Base-by-base conservation (phyloP, 2,113 vertebrate genomes). In the Trachemys scripta region DNA sequence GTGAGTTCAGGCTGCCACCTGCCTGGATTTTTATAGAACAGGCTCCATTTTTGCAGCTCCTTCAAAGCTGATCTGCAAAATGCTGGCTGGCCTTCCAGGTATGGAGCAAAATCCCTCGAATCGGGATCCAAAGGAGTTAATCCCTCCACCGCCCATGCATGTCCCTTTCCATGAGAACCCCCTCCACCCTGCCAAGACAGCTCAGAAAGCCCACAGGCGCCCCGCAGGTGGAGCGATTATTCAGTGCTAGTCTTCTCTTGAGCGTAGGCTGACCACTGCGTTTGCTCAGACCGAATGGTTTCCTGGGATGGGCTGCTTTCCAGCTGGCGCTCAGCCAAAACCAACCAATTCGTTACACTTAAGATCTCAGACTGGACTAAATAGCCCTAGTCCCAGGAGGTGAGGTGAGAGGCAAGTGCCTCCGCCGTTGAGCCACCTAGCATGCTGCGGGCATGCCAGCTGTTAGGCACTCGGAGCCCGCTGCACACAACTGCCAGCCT, bases 251-350 rank as follows among this genome's bases (percentile, higher is more conserved):
- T 82, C 80, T 49, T 87, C 80, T 85, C 92, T 1, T 20, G 4
- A 83, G 92, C 87, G 0, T 1, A 45, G 59, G 78, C 80, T 12
- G 96, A 87, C 85, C 89, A 25, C 56, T 1, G 0, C 2, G 2
- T 47, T 89, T 25, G 87, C 1, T 3, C 91, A 83, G 94, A 78
- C 81, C 3, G 81, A 54, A 81, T 51, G 93, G 38, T 89, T 93
- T 93, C 87, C 29, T 0, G 19, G 75, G 9, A 59, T 1, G 0
- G 97, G 95, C 84, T 45, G 29, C 9, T 35, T 91, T 95, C 96
- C 97, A 96, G 94, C 96, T 97, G 97, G 92, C 85, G 10, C 87
- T 49, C 16, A 0, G 94, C 96, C 97, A 97, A 97, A 96, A 96
- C 94, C 97, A 97, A 96, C 96, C 85, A 89, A 94, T 95, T 97